Evolutionary conservation across 2,113 vertebrate genomes (phyloP), one percentile per base, ranked within the genome.

Genomic region (Eulemur rufifrons): DNA sequence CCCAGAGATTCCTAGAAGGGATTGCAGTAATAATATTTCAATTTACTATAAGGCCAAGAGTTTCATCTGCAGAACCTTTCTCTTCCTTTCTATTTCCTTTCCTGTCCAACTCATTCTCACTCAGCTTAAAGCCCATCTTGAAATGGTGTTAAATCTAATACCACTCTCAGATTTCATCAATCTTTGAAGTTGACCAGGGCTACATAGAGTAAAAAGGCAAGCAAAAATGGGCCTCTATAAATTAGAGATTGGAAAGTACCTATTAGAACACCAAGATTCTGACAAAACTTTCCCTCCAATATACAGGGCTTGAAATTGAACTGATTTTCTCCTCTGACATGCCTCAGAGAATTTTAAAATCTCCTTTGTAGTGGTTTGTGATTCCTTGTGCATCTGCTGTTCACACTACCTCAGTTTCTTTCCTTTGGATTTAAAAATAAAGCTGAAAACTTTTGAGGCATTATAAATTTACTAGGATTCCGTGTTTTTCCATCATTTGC

Each of bases 81-180:
- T n/a, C n/a, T n/a, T n/a, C n/a, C n/a, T n/a, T n/a, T n/a, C n/a
- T n/a, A n/a, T n/a, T n/a, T n/a, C 71, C 77, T 95, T 94, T 96
- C 84, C 94, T 96, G 89, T 94, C 86, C 84, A 95, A 95, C 89
- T 97, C 96, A 94, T 92, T 96, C 87, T 78, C 27, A 12, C 86
- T 97, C 94, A 97, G 93, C 91, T 98, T 97, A 96, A 92, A 96
- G 92, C 69, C 91, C 89, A 86, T 96, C 95, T 97, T 95, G 95
- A 96, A 96, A 96, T 86, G 86, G 96, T 97, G 91, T 97, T 98
- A 97, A 95, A 96, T 96, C 81, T 98, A 97, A 98, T 95, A 95
- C 95, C 80, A 86, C 84, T 95, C 92, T 94, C 71, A 86, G 89
- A 93, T 97, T 97, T 95, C 95, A 95, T 97, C 95, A 96, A 39